Base-by-base conservation (phyloP, 92 coral and sea anemone genomes). In the Nematostella vectensis region DNA sequence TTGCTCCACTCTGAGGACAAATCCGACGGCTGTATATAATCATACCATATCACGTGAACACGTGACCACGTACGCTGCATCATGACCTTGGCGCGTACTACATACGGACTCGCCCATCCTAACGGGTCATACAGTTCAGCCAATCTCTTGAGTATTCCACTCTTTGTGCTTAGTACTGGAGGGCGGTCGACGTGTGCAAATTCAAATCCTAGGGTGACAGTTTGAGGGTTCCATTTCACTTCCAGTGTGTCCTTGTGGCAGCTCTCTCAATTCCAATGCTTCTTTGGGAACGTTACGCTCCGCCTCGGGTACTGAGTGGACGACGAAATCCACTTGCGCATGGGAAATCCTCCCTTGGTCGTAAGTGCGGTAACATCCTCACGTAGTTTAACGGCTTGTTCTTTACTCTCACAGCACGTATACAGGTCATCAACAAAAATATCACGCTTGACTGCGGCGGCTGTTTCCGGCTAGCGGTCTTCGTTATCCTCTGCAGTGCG, bases 301-400 rank as follows among this genome's bases (percentile, higher is more conserved):
- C 11, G 55, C 74, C 18, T 67, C 67, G 37, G 57, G n/a, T n/a
- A n/a, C n/a, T n/a, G n/a, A 25, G 65, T 55, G 12, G 74, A 67
- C 22, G 58, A 57, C 13, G 69, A 67, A 12, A 57, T 36, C 66
- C 74, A 67, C 24, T 67, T 67, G 17, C 67, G 67, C 74, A 67
- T 58, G 22, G 69, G 74, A 42, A 67, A 67, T 25, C 69, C 74
- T 25, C 74, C 74, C 33, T 57, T 10, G 43, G 74, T 65, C 74
- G 48, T 67, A 31, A 67, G 67, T 44, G n/a, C 8, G 10, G 65
- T 58, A 48, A 67, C 74, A 25, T 69, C 61, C 54, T 26, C 37
- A 21, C 58, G 57, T 20, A 67, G 45, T 21, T 33, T 42, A 11
- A 39, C 43, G 21, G 74, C 65, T 57, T 67, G 48, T 29, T 2